Conservation (phyloP, 2,113 vertebrate genomes). For the Solea senegalensis region DNA sequence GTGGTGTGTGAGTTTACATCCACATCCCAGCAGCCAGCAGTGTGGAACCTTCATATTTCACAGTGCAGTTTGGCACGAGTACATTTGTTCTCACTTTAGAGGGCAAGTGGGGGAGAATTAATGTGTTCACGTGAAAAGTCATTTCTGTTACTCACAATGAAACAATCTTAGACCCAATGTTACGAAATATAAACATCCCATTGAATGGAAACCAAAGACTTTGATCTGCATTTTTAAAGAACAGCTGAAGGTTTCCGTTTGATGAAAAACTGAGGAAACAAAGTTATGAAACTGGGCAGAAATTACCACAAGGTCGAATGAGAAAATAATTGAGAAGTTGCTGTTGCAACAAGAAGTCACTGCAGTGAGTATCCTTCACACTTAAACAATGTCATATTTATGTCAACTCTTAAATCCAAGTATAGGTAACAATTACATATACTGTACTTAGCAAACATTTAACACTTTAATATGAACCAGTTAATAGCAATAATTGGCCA, state of each 20-base stretch:
- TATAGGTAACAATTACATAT: too few species aligned
- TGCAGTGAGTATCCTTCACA: too few species aligned
- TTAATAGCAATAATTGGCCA: too few species aligned
- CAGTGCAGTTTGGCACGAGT: constrained; percentile 14
- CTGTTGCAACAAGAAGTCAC: too few species aligned
- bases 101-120: constrained; percentile 27
- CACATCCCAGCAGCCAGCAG: constrained; percentile 12
- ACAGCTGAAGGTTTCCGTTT: neutral
- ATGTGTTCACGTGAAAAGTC: constrained; percentile 17
- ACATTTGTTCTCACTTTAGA: constrained; percentile 45
- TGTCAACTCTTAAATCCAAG: too few species aligned
- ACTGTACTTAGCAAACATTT: too few species aligned
- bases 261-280: too few species aligned
- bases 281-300: too few species aligned
- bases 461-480: too few species aligned
- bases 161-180: constrained; percentile 23
- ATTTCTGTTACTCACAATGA: neutral
- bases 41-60: constrained; percentile 27
- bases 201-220: constrained; percentile 8
- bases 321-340: too few species aligned
- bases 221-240: constrained; percentile 15
- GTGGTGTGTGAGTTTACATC: constrained; percentile 21
- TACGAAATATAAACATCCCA: constrained; percentile 3
- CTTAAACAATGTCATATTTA: too few species aligned
- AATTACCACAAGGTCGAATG: too few species aligned